Base-by-base conservation (phyloP, 2,113 vertebrate genomes). In the Verasper variegatus region DNA sequence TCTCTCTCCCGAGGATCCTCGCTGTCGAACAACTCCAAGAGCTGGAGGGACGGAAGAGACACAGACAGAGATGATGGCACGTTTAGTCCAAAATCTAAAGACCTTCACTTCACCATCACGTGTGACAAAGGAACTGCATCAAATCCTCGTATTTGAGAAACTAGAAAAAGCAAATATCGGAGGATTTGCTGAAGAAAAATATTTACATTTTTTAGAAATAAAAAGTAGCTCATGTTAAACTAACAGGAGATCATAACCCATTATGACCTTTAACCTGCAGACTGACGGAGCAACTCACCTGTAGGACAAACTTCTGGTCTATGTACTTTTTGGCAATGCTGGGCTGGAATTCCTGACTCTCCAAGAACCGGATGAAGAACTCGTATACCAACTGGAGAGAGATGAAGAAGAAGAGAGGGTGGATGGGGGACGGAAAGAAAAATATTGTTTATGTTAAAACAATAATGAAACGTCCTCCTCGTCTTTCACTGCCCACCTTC, bases 241-340 rank as follows among this genome's bases (percentile, higher is more conserved):
- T 8, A 35, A 40, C 37, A 37, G 4, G 2, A 15, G 11, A 10
- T 5, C 7, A 42, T 2, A 24, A 24, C 1, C 45, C 21, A 21
- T n/a, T 8, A 9, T 20, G 61, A 27, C 27, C 27, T 27, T 5
- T 5, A 5, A 27, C 27, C 27, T 15, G 6, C 12, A 0, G 37
- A 21, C 18, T 27, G 51, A 23, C 24, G 47, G 17, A n/a, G 23
- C 1, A 2, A 71, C 96, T 95, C 95, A 99, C 98, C 97, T 99
- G 98, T 94, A 99, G 97, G 95, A 99, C 97, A 95, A 99, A 99
- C 95, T 99, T 99, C 95, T 99, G 98, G 96, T 99, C 98, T 97
- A 99, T 98, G 93, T 99, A 98, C 93, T 99, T 99, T 98, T 99
- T 99, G 97, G 98, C 98, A 97, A 99, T 97, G 95, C 97, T 99